Base-by-base conservation (phyloP, 2,888 invertebrate genomes). In the Zele albiditarsus region DNA sequence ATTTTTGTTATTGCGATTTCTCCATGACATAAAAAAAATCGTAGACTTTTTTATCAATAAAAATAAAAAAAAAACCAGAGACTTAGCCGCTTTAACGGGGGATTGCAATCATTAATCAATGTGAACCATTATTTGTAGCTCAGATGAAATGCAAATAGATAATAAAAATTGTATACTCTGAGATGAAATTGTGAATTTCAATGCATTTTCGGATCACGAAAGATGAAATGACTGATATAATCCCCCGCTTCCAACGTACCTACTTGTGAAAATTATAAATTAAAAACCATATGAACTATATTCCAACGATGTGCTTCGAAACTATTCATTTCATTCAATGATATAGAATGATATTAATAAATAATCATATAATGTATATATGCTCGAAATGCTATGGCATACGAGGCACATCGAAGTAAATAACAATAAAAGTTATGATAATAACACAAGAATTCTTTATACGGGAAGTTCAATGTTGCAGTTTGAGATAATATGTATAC, bases 81-180 rank as follows among this genome's bases (percentile, higher is more conserved):
- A 82, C 81, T 82, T 79, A 79, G 80, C 79, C 79, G 80, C 79
- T 81, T 79, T 80, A 80, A 82, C 72, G 81, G 80, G 79, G 76
- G 75, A 76, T 69, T 20, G 28, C 74, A 76, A 78, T 72, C 57
- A 38, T 49, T 42, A 31, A 65, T 66, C 27, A 53, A 66, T 53
- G 66, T 66, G 27, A 25, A 38, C 8, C 42, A 38, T n/a, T 16
- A 71, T 46, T 62, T 46, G 20, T 20, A 58, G 28, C n/a, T 6
- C 1, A 27, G 4, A 60, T 38, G 12, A 31, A 33, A 38, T 20
- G n/a, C 10, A 31, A 38, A 63, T 38, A 8, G 4, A 63, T n/a
- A 63, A 63, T 6, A 28, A 63, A 63, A 20, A 38, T 62, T 76
- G 72, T 70, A n/a, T 57, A 66, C 27, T 33, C 53, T 10, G 27